Base-by-base conservation (phyloP, 53 echinoderm and acorn worm genomes). In the Actinopyga echinites region DNA sequence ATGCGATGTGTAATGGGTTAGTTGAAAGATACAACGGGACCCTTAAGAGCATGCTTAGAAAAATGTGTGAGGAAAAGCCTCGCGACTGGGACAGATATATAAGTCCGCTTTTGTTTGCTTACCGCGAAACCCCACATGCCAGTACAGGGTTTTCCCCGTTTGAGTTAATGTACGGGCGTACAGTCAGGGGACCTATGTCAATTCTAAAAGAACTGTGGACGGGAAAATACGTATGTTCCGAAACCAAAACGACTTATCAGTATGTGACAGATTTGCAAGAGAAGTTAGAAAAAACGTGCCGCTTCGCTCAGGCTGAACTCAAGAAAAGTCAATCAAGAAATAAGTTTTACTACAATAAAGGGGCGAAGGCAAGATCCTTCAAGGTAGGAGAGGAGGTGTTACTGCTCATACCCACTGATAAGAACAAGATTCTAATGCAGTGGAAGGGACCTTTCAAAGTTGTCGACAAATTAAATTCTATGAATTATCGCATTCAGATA, bases 141-240 rank as follows among this genome's bases (percentile, higher is more conserved):
- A 68, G 68, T 34, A 68, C 68, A 68, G 68, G 68, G 2, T 68
- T 68, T 68, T 23, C 68, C 1, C 68, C 68, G 20, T 75, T 75
- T 49, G 49, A 75, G 80, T 44, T 80, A 59, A 21, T 57, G 80
- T 59, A 58, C 52, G 84, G 83, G 33, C 33, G 83, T 12, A 88
- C 54, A 22, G 74, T 88, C 0, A 61, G 88, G 64, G 83, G 88
- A 26, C 88, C 83, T 9, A 88, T 84, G 84, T 10, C 84, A 13
- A 88, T 88, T 24, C 56, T 88, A 5, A 58, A 44, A 4, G 88
- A 88, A 31, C 55, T 88, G 24, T 88, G 88, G 88, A 88, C 84
- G 25, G 83, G 83, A 63, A 32, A 80, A 13, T 56, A 56, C 20
- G 30, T n/a, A 21, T 57, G 64, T n/a, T 49, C 37, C n/a, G 89